phyloP scores from a whole-genome alignment of 37 sponge, comb jelly and placozoan genomes.

The Theonella swinhoei region DNA sequence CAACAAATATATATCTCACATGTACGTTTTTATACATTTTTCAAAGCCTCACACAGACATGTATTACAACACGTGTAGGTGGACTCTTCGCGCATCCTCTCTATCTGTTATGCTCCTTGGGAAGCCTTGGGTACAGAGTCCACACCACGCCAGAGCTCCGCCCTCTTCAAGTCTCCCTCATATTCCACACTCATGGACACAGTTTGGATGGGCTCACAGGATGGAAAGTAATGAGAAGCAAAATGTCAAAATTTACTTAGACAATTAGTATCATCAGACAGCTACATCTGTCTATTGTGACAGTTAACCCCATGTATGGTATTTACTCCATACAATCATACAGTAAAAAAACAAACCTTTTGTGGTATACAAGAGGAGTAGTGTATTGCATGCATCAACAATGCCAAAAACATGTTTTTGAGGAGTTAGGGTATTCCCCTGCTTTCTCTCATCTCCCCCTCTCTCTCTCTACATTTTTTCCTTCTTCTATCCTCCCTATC shows the following conservation, averaged over 20 bases:
- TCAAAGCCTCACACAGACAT: too few relatives aligned
- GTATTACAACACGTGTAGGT: not conserved
- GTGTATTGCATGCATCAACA: not conserved
- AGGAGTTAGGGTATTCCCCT: too few relatives aligned
- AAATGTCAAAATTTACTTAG: constrained; percentile 1
- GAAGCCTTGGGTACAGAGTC: not conserved
- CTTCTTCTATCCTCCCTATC: too few relatives aligned
- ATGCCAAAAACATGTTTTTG: not conserved
- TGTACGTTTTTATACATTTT: too few relatives aligned
- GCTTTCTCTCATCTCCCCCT: not conserved
- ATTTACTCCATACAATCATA: too few relatives aligned
- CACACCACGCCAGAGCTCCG: not conserved
- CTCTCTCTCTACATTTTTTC: not conserved
- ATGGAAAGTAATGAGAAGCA: constrained; percentile 77
- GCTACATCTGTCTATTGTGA: not conserved
- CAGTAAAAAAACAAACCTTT: too few relatives aligned
- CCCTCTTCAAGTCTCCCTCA: not conserved
- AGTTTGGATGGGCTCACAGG: constrained; percentile 72
- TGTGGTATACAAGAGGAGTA: too few relatives aligned
- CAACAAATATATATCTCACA: not conserved
- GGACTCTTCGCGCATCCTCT: constrained; percentile 33
- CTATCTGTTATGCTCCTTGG: constrained; percentile 31
- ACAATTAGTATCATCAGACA: not conserved
- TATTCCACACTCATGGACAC: constrained; percentile 1
- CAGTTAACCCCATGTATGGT: too few relatives aligned